These are phyloP conservation scores for Terrapene triunguis DNA, from an alignment of 2,113 vertebrate species.

Conservation along the genomic window DNA sequence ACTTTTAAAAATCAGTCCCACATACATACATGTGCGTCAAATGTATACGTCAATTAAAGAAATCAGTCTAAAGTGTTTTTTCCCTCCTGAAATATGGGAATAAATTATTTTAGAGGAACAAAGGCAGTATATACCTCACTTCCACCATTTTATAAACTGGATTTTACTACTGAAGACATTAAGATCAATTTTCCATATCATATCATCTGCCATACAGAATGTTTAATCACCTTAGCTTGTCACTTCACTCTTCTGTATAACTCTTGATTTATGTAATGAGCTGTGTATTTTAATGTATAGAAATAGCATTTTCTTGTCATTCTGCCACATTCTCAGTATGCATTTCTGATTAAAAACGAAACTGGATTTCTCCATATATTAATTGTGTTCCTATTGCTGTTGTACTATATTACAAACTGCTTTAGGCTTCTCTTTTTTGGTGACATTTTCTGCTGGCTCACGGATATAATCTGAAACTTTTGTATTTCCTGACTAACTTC, in stretches of 20 bases:
- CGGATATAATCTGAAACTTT: background rate
- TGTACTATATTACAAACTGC: background rate
- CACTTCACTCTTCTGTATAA: background rate
- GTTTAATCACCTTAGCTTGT: conserved; percentile 30
- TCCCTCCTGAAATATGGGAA: background rate
- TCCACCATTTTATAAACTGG: background rate
- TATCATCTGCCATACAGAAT: background rate
- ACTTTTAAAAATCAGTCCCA: background rate
- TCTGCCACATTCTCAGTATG: conserved; percentile 1
- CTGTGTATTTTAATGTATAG: conserved; percentile 15
- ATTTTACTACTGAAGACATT: background rate
- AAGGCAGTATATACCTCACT: background rate
- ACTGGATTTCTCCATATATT: background rate
- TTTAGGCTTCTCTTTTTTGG: background rate
- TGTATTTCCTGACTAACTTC: background rate
- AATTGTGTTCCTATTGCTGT: background rate
- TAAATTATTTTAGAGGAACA: background rate
- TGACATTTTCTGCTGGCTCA: background rate
- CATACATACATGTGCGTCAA: background rate
- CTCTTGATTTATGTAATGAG: conserved; percentile 36
- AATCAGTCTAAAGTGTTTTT: background rate
- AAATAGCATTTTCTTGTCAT: background rate
- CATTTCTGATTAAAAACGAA: background rate
- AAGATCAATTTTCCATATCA: background rate
- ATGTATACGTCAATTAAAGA: background rate